Conservation (phyloP, 2,888 invertebrate genomes). For the Drosophila prolongata region DNA sequence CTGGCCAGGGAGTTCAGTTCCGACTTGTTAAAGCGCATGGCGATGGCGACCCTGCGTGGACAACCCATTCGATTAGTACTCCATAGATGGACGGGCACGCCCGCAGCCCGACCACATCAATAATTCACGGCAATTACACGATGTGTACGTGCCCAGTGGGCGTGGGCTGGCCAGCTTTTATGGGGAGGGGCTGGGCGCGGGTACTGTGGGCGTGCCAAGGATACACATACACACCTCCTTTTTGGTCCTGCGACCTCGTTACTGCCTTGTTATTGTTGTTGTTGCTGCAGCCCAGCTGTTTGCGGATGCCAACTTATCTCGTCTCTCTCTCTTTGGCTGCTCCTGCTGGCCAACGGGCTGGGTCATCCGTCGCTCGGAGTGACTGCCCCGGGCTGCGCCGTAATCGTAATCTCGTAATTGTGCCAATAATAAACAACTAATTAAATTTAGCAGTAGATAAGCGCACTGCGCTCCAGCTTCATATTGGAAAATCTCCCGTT, state of each 20-base stretch:
- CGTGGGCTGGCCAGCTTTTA: not conserved
- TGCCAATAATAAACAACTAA: not conserved
- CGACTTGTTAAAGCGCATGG: constrained; percentile 96
- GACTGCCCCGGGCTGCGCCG: no score
- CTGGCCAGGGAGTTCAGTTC: constrained; percentile 94
- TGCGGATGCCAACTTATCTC: not conserved
- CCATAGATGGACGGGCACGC: constrained; percentile 31
- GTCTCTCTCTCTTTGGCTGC: not conserved
- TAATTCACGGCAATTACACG: constrained; percentile 35
- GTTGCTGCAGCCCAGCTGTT: constrained; percentile 40
- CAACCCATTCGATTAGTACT: constrained; percentile 22
- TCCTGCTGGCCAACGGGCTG: constrained; percentile 6
- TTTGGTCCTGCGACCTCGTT: constrained; percentile 28
- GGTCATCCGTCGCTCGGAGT: constrained; percentile 6
- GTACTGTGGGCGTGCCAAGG: constrained; percentile 1
- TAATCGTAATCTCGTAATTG: no score
- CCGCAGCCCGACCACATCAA: constrained; percentile 21
- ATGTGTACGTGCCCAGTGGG: constrained; percentile 20
- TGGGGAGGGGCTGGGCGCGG: not conserved
- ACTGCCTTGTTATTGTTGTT: constrained; percentile 9
- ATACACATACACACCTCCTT: constrained; percentile 32
- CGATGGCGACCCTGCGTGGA: constrained; percentile 30
- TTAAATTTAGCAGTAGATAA: not conserved
- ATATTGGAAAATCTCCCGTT: not conserved
- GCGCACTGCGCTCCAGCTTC: not conserved